A percentile compares a stretch with the other conserved stretches of the same genome.
Conservation (phyloP, 1,140 invertebrate genomes). For the Drosophila bocqueti region DNA sequence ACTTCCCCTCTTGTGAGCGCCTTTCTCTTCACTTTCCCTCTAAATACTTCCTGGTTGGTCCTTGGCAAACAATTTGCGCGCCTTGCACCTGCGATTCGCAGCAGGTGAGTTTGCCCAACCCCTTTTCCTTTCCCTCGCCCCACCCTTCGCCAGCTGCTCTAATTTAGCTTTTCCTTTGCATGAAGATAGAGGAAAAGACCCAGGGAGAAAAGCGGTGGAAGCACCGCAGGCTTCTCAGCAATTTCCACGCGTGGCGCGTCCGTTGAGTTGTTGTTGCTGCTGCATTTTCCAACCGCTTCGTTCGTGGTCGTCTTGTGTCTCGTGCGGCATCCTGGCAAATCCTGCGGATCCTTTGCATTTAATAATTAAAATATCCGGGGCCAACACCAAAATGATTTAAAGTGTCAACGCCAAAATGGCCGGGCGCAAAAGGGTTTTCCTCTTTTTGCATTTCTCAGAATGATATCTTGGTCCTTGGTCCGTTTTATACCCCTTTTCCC, state of each 20-base stretch:
- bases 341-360: conserved; percentile 63
- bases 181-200: conserved; percentile 7
- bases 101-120: conserved; percentile 26
- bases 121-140: background rate
- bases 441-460: conserved; percentile 5
- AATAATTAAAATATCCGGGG: conserved; percentile 83
- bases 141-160: conserved; percentile 48
- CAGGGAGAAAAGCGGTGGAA: conserved; percentile 10
- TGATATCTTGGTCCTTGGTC: conserved; percentile 24
- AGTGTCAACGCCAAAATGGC: conserved; percentile 69
- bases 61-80: conserved; percentile 59
- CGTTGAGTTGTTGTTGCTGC: conserved; percentile 43
- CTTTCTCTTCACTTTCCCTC: conserved; percentile 21
- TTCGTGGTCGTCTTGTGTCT: conserved; percentile 9
- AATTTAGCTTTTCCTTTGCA: conserved; percentile 68
- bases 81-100: conserved; percentile 15
- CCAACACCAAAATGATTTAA: conserved; percentile 77
- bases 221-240: conserved; percentile 59
- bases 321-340: conserved; percentile 30
- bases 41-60: conserved; percentile 71
- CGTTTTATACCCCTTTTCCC: background rate
- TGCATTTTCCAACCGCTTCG: conserved; percentile 22
- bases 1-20: background rate
- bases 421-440: conserved; percentile 6
- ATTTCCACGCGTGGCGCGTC: conserved; percentile 72